Evolutionary conservation across 2,797 vertebrate genomes (phyloP), one percentile per base, ranked within the genome.

Genomic region (Erethizon dorsatum): DNA sequence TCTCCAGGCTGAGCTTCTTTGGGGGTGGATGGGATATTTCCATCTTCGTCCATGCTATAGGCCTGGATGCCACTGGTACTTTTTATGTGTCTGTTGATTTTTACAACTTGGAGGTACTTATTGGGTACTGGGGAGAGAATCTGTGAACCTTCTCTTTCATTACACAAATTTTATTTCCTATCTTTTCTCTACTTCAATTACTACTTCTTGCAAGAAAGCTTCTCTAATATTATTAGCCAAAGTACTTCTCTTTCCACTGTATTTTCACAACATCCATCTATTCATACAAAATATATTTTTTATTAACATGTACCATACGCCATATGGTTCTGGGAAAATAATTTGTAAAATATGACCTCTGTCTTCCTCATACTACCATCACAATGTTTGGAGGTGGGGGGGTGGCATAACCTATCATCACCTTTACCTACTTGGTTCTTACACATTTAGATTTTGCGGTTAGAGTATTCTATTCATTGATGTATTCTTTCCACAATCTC

Each of bases 381-480:
- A 75, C 63, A 67, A n/a, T 69, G 37, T 59, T 52, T 73, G 22
- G 33, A 92, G 41, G 6, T 24, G 28, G 26, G 11, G 17, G 24
- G 6, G 24, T 2, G 22, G 10, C 12, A n/a, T 91, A 57, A 26
- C 20, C 52, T 52, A 7, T n/a, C 8, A 12, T 45, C 37, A 69
- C 2, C 54, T 91, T 94, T 83, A 56, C 83, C 33, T 63, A 17
- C 79, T 93, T 83, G 54, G 33, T 52, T 84, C 26, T 65, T 56
- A 83, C n/a, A 20, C 14, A 45, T 61, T 92, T 90, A 67, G 59
- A 28, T 92, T 82, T 37, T 84, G 59, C 95, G 67, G 41, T 83
- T 63, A 61, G 82, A 47, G 22, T 37, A 18, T 90, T 79, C 87
- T 67, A 24, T 94, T 67, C 28, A 57, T 31, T 50, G 47, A 54